phyloP scores from a whole-genome alignment of 1,140 invertebrate genomes.

The Cheumatopsyche charites region DNA sequence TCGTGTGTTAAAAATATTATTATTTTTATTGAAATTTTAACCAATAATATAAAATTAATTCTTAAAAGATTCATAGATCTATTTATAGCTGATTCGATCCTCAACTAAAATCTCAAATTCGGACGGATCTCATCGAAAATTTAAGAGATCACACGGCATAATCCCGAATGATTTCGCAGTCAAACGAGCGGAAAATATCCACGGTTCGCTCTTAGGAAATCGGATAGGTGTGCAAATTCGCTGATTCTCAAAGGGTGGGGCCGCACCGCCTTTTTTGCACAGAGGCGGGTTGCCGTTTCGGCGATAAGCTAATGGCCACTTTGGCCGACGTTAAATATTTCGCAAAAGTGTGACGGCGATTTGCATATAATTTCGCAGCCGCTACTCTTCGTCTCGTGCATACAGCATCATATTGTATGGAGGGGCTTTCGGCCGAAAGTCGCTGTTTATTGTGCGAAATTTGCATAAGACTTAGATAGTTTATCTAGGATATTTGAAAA shows the following conservation, averaged over 20 bases:
- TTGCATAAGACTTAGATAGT: no score
- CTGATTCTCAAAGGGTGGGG: no score
- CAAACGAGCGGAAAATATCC: not conserved
- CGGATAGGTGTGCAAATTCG: not conserved
- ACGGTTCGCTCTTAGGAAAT: not conserved
- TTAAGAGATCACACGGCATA: no score
- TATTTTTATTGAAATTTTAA: no score
- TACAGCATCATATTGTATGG: not conserved
- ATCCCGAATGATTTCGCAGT: no score
- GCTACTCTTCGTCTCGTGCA: not conserved
- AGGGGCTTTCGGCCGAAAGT: not conserved
- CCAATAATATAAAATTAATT: no score
- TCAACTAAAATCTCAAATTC: no score
- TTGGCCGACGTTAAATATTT: slow-evolving; percentile 30
- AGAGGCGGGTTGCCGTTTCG: not conserved
- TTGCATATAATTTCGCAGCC: slow-evolving; percentile 26
- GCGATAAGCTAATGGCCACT: slow-evolving; percentile 26
- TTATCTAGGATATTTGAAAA: no score
- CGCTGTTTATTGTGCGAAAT: not conserved
- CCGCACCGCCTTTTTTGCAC: not conserved
- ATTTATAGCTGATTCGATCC: no score
- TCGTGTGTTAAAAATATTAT: no score
- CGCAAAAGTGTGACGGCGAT: slow-evolving; percentile 14
- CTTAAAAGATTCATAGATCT: no score
- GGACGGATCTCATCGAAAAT: no score